Base-by-base conservation (phyloP, 2,797 vertebrate genomes). In the Melanotaenia boesemani region DNA sequence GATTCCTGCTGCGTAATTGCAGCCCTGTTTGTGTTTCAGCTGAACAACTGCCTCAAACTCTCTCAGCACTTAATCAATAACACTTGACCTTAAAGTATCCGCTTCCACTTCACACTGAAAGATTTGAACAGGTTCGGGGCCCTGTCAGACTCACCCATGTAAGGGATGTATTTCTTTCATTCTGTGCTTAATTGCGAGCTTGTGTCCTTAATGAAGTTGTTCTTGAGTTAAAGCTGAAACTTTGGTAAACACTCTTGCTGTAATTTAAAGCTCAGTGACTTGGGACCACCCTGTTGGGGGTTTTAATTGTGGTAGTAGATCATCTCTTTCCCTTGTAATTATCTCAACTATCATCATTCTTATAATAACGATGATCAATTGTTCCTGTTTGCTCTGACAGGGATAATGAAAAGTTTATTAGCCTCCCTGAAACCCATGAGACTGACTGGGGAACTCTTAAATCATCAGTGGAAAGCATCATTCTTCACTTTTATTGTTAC, bases 401-500 rank as follows among this genome's bases (percentile, higher is more conserved):
- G 67, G 81, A 84, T 93, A 94, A 95, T 93, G 90, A 93, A 92
- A 90, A 82, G 84, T 90, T 84, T 89, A 89, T 93, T 93, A 90
- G 79, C 88, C 82, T 88, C 73, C 55, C 70, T 91, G 80, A 93
- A 90, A 89, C 80, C 69, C 84, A 81, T 82, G 76, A 70, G 81
- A 91, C 87, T 84, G 88, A 79, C 80, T 41, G 63, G 79, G 86
- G 87, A 67, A 62, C 77, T 80, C 78, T 86, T 80, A 59, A 89
- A 89, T 92, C 87, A 87, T 74, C 74, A 37, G 18, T 70, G 22
- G 68, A 82, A 66, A 39, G 36, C 10, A 5, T 57, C 44, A 20
- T 62, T 79, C 5, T 44, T 62, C 58, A 63, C 39, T 55, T 66
- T 70, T 54, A 63, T 55, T 39, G 52, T 64, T 67, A 80, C 32